A percentile compares a stretch with the other conserved stretches of the same genome.
phyloP scores from a whole-genome alignment of 2,113 vertebrate species.

The Sylvietta virens region DNA sequence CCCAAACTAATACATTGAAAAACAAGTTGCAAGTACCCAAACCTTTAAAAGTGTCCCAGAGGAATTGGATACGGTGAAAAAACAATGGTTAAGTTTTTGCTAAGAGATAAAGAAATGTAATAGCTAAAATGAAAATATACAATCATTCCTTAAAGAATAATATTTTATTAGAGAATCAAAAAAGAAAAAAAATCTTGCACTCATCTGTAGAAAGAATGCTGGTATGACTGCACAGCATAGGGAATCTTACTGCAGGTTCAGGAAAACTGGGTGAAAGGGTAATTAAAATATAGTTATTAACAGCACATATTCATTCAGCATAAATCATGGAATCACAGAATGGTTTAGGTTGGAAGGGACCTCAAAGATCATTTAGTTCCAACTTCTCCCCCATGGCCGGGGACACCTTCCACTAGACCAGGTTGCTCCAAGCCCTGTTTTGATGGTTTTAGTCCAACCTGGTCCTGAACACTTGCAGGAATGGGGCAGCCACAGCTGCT shows the following conservation, averaged over 20 bases:
- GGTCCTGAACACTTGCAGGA: background rate
- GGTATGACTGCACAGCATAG: background rate
- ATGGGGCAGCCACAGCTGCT: background rate
- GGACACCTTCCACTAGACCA: background rate
- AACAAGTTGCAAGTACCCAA: background rate
- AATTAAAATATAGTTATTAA: background rate
- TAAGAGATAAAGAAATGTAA: background rate
- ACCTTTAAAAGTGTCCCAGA: background rate
- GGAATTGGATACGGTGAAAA: background rate
- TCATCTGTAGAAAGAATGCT: background rate
- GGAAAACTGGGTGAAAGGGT: background rate
- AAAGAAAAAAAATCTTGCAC: background rate
- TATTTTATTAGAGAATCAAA: background rate
- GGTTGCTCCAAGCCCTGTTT: background rate
- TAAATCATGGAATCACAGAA: background rate
- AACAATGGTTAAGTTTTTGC: background rate
- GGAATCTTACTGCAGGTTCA: background rate
- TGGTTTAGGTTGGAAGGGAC: background rate
- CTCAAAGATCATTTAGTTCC: background rate
- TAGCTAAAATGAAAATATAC: background rate
- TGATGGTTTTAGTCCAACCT: no score
- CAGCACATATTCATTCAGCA: background rate
- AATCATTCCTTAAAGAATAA: background rate
- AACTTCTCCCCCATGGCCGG: background rate
- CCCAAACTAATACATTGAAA: background rate